phyloP scores from a whole-genome alignment of 2,113 vertebrate species.

The Notiomystis cincta region DNA sequence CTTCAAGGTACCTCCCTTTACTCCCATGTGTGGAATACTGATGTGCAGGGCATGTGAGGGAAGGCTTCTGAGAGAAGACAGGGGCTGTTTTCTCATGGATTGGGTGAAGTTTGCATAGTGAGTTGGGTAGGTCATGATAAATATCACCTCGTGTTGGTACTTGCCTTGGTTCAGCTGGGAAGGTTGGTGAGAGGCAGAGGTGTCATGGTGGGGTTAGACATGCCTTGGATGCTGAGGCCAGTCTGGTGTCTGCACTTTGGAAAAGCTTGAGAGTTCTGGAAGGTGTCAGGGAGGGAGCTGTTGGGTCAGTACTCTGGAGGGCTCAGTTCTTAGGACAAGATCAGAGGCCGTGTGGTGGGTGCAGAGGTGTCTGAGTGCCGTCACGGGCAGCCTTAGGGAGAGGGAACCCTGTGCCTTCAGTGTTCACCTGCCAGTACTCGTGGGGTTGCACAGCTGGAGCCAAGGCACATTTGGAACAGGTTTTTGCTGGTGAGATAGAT shows the following conservation, averaged over 20 bases:
- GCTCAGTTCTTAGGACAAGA: accelerated
- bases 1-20: background rate
- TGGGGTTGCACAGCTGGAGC: background rate
- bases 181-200: background rate
- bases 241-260: accelerated
- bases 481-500: background rate
- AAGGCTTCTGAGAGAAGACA: background rate
- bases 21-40: background rate
- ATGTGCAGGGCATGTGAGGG: background rate
- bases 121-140: background rate
- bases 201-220: background rate
- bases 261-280: background rate
- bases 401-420: background rate
- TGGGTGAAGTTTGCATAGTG: background rate
- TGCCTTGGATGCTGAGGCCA: background rate
- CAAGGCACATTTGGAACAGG: background rate
- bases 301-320: accelerated
- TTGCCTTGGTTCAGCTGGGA: background rate
- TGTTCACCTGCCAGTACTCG: background rate
- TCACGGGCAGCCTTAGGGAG: background rate
- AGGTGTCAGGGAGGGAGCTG: background rate
- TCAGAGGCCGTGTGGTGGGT: background rate
- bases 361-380: background rate
- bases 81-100: background rate
- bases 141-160: background rate